Conservation (phyloP, 1,140 invertebrate genomes). For the Drosophila miranda region DNA sequence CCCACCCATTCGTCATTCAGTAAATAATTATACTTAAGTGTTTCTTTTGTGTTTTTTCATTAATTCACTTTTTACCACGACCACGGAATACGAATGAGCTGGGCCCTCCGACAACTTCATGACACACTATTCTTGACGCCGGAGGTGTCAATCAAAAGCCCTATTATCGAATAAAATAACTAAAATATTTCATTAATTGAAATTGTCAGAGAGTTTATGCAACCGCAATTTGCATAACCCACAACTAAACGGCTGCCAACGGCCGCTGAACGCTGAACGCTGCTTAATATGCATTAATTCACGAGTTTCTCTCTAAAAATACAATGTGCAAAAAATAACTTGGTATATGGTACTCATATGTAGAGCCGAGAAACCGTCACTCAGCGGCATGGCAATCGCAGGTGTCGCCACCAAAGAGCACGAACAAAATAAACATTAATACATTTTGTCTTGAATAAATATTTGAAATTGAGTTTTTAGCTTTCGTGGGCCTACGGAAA, state of each 20-base stretch:
- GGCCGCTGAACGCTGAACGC: too few relatives aligned
- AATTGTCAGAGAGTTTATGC: conserved; percentile 8
- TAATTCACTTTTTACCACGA: conserved; percentile 22
- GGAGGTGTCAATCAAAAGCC: conserved; percentile 38
- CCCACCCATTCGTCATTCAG: conserved; percentile 35
- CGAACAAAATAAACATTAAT: conserved; percentile 11
- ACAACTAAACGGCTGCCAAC: conserved; percentile 10
- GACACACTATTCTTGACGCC: conserved; percentile 35
- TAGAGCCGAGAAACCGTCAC: conserved; percentile 28
- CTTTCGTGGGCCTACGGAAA: conserved; percentile 31
- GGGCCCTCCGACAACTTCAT: conserved; percentile 1
- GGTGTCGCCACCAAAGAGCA: conserved; percentile 29
- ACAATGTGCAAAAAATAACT: conserved; percentile 15
- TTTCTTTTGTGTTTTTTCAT: conserved; percentile 19
- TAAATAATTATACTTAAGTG: conserved; percentile 12
- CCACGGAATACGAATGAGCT: conserved; percentile 42
- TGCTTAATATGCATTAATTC: conserved; percentile 33
- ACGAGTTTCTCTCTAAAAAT: conserved; percentile 5
- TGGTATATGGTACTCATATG: too few relatives aligned
- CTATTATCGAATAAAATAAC: conserved; percentile 27
- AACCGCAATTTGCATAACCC: conserved; percentile 21
- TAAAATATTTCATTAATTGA: conserved; percentile 16
- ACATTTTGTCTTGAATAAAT: conserved; percentile 36
- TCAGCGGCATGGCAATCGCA: conserved; percentile 22
- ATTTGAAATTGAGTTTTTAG: conserved; percentile 47